Evolutionary conservation across 2,888 invertebrate species (phyloP).

Genomic region (Phyto melanocephala): DNA sequence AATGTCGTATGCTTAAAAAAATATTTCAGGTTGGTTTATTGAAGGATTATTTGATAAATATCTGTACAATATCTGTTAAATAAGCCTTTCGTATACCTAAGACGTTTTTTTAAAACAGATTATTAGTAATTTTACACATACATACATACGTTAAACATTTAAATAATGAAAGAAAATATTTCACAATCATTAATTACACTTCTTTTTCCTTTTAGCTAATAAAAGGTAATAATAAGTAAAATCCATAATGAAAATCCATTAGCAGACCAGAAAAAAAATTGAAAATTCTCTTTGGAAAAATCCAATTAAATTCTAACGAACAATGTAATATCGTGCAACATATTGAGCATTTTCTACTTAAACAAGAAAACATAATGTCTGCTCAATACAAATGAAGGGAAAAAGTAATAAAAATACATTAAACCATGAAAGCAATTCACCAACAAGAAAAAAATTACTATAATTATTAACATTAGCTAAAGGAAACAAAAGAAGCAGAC

Average conservation of each 20-base stretch:
- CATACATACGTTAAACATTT: not conserved
- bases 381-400: not conserved
- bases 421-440: not conserved
- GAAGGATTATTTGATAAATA: too few relatives aligned
- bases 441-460: not conserved
- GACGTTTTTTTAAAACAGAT: too few relatives aligned
- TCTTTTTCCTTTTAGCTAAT: not conserved
- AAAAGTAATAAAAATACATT: not conserved
- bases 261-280: not conserved
- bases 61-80: too few relatives aligned
- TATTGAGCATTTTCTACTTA: not conserved
- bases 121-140: too few relatives aligned
- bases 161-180: not conserved
- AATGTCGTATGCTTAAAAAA: too few relatives aligned
- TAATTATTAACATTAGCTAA: constrained; percentile 23
- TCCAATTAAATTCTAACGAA: constrained; percentile 25
- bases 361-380: not conserved
- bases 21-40: too few relatives aligned
- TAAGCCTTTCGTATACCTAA: too few relatives aligned
- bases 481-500: not conserved
- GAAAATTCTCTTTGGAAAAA: not conserved
- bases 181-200: not conserved
- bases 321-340: not conserved
- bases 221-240: not conserved
- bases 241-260: constrained; percentile 30